These are phyloP conservation scores for Heliconius himera DNA, from an alignment of 1,140 invertebrate genomes.

Conservation along the genomic window DNA sequence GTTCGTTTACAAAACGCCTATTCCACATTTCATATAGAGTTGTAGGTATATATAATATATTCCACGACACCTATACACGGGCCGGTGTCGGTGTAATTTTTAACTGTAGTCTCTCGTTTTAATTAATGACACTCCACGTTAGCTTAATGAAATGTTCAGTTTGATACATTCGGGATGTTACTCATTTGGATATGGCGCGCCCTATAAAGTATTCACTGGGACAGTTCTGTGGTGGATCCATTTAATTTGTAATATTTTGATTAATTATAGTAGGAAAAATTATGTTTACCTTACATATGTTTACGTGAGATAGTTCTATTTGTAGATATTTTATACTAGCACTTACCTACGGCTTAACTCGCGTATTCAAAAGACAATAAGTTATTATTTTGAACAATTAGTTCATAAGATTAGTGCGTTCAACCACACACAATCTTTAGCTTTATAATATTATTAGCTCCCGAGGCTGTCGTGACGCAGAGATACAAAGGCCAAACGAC, in stretches of 20 bases:
- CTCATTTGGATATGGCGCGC: constrained; percentile 25
- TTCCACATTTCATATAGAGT: neutral
- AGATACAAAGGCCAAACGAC: too few species aligned
- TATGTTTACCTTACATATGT: neutral
- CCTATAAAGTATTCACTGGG: constrained; percentile 12
- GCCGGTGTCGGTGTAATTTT: constrained; percentile 38
- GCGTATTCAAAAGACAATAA: too few species aligned
- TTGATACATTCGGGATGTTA: constrained; percentile 30
- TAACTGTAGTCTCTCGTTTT: constrained; percentile 37
- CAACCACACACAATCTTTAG: too few species aligned
- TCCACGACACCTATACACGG: constrained; percentile 6
- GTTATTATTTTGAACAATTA: too few species aligned
- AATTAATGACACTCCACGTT: constrained; percentile 43
- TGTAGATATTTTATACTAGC: too few species aligned
- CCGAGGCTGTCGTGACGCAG: too few species aligned
- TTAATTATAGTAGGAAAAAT: neutral
- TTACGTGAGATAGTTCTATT: too few species aligned
- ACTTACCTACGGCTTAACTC: too few species aligned
- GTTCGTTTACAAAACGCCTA: neutral
- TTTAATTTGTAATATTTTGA: constrained; percentile 10
- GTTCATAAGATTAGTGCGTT: too few species aligned
- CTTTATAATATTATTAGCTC: too few species aligned
- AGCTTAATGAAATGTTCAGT: constrained; percentile 40
- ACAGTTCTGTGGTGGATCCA: constrained; percentile 8
- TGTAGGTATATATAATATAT: neutral